Evolutionary conservation across 2,888 invertebrate genomes (phyloP).

Genomic region (Tipula unca): DNA sequence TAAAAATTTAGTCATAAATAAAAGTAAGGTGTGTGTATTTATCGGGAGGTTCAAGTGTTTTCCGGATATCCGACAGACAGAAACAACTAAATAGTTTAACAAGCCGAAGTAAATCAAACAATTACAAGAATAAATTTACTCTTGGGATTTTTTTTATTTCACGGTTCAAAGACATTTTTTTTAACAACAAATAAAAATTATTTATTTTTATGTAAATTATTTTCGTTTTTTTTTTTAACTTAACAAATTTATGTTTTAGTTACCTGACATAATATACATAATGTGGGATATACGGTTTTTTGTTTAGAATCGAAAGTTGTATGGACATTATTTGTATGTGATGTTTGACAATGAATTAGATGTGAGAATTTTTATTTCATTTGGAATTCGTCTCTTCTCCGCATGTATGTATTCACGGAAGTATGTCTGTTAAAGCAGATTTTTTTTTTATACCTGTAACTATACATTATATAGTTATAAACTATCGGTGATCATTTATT

Average conservation of each 20-base stretch:
- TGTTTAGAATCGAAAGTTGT: neutral
- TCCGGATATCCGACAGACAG: neutral
- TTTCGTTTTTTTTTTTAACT: neutral
- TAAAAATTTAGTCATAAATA: neutral
- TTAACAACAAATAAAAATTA: too few species aligned
- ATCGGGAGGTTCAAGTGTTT: neutral
- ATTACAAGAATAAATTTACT: neutral
- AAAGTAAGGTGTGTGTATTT: neutral
- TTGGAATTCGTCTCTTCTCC: neutral
- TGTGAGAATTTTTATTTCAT: neutral
- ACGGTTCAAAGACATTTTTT: neutral
- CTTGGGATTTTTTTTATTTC: neutral
- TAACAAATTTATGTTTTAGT: neutral
- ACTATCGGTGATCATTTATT: neutral
- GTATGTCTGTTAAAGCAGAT: neutral
- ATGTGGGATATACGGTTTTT: conserved; percentile 8
- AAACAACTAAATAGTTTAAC: neutral
- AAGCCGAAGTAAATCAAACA: neutral
- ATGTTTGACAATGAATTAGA: neutral
- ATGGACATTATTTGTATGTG: neutral
- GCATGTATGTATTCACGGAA: neutral
- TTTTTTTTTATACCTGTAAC: neutral
- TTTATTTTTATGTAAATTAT: neutral
- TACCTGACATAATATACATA: neutral
- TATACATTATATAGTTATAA: neutral